Evolutionary conservation across 2,888 invertebrate genomes (phyloP).

Genomic region (Operophtera brumata): DNA sequence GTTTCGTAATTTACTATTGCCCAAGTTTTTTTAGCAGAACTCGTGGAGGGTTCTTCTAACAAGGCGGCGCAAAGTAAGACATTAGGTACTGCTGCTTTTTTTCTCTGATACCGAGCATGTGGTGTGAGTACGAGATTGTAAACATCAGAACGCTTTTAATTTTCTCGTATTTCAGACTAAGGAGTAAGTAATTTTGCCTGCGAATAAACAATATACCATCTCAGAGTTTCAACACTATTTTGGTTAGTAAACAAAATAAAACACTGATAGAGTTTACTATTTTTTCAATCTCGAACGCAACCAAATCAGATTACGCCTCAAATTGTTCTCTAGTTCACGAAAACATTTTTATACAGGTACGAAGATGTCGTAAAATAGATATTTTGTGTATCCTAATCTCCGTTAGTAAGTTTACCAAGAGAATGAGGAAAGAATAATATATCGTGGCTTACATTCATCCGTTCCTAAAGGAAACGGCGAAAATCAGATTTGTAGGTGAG

Average conservation of each 20-base stretch:
- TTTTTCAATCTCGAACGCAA: conserved; percentile 7
- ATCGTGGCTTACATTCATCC: conserved; percentile 1
- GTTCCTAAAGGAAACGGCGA: conserved; percentile 8
- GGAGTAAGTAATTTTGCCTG: no score
- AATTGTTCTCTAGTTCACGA: conserved; percentile 1
- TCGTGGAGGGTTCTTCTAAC: no score
- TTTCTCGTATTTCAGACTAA: no score
- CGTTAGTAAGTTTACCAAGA: conserved; percentile 3
- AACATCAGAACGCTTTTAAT: no score
- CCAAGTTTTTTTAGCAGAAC: no score
- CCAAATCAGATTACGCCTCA: conserved; percentile 3
- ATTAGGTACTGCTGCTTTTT: no score
- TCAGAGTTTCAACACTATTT: no score
- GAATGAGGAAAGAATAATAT: conserved; percentile 12
- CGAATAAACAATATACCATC: no score
- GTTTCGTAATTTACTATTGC: no score
- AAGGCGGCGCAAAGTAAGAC: no score
- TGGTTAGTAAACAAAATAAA: background rate
- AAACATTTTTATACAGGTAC: conserved; percentile 9
- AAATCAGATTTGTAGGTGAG: conserved; percentile 23
- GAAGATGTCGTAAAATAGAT: conserved; percentile 7
- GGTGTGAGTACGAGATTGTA: no score
- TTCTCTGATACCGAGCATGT: no score
- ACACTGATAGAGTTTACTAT: background rate
- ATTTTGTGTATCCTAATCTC: conserved; percentile 11